These are phyloP conservation scores for Pangasius sanitwongsei DNA, from an alignment of 2,797 vertebrate genomes.

Conservation along the genomic window DNA sequence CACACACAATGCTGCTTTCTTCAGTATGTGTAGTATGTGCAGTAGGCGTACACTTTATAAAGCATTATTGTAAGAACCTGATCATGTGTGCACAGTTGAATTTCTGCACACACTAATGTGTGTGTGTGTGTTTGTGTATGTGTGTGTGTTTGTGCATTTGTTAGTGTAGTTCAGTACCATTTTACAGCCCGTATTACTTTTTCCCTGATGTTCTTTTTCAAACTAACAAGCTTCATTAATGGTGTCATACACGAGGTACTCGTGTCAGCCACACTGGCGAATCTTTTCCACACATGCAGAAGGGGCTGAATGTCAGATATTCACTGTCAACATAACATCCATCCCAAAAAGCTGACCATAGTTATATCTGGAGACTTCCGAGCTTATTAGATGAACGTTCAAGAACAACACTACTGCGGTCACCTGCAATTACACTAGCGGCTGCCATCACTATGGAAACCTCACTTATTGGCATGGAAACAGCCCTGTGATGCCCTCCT, in stretches of 20 bases:
- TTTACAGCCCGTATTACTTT: neutral
- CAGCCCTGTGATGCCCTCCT: slow-evolving; percentile 49
- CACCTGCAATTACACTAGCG: slow-evolving; percentile 32
- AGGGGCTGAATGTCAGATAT: neutral
- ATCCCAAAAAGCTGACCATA: neutral
- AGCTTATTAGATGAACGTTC: neutral
- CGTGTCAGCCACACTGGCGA: neutral
- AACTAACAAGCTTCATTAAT: neutral
- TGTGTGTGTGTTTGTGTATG: neutral
- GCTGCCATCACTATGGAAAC: slow-evolving; percentile 71
- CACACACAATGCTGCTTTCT: slow-evolving; percentile 45
- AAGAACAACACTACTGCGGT: neutral
- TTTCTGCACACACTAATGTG: neutral
- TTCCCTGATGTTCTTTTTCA: neutral
- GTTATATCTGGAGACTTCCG: neutral
- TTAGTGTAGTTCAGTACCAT: neutral
- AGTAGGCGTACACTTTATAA: slow-evolving; percentile 62
- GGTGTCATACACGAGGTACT: neutral
- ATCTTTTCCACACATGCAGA: neutral
- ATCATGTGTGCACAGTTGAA: slow-evolving; percentile 52
- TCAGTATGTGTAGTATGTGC: slow-evolving; percentile 60
- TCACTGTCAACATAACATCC: neutral
- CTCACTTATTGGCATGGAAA: slow-evolving; percentile 56
- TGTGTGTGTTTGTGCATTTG: neutral
- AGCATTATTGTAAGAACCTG: slow-evolving; percentile 62